Base-by-base conservation (phyloP, 2,888 invertebrate genomes). In the Leucozona laternaria region DNA sequence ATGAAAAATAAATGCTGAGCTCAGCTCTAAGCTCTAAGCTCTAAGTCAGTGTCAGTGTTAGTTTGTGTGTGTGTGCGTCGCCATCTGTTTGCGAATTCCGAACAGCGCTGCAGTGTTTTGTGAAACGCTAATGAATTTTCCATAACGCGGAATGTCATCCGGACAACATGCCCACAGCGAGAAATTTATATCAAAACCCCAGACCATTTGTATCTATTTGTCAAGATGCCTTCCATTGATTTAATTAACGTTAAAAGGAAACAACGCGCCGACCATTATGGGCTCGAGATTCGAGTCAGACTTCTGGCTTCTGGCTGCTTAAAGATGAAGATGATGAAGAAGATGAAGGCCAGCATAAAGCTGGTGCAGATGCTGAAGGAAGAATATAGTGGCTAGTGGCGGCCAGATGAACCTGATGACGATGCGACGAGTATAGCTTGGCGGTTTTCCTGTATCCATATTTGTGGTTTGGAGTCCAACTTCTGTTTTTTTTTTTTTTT, bases 181-280 rank as follows among this genome's bases (percentile, higher is more conserved):
- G 82, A 86, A 79, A 80, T 79, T 71, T 86, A 86, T 79, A 81
- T 79, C 78, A 75, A 78, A 71, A 68, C 13, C 48, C 72, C 77
- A 70, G 71, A 86, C 86, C 86, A 86, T 86, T 86, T 86, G 86
- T 86, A 86, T 86, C 86, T 86, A 86, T 86, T 86, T 86, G 86
- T 86, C 86, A 86, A 86, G 86, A 86, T 86, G 86, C 86, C 86
- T 86, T 82, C 81, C 78, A 86, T 86, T 86, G 86, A 86, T 86
- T 86, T 82, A 86, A 86, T 86, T 82, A 86, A 82, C 86, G 86
- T 86, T 82, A 81, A 86, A 86, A 86, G 86, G 86, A 78, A 86
- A 79, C 78, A 78, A 78, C 85, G 68, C 80, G 68, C 73, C 80
- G 60, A 81, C 81, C 45, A 85, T 80, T 85, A 85, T 80, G 85